Evolutionary conservation across 2,888 invertebrate genomes (phyloP).

Genomic region (Schrankia costaestrigalis): DNA sequence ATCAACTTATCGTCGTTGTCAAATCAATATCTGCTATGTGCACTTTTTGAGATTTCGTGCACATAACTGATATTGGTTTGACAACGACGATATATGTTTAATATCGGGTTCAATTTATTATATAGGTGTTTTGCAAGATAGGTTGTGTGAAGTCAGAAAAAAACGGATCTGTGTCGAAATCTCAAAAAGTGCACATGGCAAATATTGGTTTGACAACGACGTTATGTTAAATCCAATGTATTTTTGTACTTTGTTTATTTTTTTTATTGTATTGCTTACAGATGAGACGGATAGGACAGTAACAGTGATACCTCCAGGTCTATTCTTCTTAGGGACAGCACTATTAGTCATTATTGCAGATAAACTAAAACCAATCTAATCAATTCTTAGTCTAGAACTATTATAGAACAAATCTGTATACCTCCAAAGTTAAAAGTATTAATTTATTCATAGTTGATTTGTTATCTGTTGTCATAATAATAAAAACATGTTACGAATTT

Average conservation of each 20-base stretch:
- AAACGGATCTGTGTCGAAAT: too few relatives aligned
- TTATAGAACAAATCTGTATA: slow-evolving; percentile 42
- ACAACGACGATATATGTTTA: too few relatives aligned
- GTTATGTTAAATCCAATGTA: too few relatives aligned
- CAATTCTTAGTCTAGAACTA: slow-evolving; percentile 37
- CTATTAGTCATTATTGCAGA: slow-evolving; percentile 70
- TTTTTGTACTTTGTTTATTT: background rate
- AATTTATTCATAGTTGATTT: slow-evolving; percentile 56
- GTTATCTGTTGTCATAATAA: slow-evolving; percentile 45
- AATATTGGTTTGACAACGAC: too few relatives aligned
- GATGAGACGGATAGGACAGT: slow-evolving; percentile 58
- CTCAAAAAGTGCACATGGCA: too few relatives aligned
- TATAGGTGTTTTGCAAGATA: too few relatives aligned
- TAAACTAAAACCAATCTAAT: slow-evolving; percentile 63
- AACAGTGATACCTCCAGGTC: slow-evolving; percentile 62
- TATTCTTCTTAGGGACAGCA: slow-evolving; percentile 74
- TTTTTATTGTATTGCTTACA: slow-evolving; percentile 33
- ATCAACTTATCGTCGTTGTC: too few relatives aligned
- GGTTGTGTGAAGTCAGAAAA: too few relatives aligned
- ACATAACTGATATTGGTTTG: too few relatives aligned
- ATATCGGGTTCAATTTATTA: too few relatives aligned
- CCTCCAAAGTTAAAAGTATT: slow-evolving; percentile 64
- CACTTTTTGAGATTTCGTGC: background rate
- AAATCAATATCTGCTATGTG: too few relatives aligned
- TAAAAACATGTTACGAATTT: slow-evolving; percentile 24